These are phyloP conservation scores for Aix galericulata DNA, from an alignment of 2,113 vertebrate genomes.

Conservation along the genomic window DNA sequence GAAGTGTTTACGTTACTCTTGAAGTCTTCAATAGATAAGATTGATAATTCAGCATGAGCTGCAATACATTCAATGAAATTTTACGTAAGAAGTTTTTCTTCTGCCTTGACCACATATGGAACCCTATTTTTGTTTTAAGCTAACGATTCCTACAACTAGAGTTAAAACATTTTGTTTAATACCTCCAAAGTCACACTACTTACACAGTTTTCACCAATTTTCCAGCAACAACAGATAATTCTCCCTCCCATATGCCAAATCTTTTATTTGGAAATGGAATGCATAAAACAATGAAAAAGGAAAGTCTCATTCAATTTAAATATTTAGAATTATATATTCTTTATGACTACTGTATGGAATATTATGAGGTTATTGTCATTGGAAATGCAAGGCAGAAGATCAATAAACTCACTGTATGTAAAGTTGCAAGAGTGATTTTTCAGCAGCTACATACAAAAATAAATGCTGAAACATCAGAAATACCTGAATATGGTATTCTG, in stretches of 20 bases:
- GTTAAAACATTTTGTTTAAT: background rate
- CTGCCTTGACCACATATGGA: background rate
- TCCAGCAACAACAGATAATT: background rate
- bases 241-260: background rate
- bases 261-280: slow-evolving; percentile 63
- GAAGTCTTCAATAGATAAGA: background rate
- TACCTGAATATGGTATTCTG: background rate
- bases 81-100: background rate
- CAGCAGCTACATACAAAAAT: background rate
- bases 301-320: slow-evolving; percentile 15
- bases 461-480: background rate
- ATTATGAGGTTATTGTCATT: background rate
- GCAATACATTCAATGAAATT: background rate
- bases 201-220: background rate
- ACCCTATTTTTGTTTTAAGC: background rate
- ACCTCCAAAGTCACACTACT: background rate
- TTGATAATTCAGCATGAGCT: background rate
- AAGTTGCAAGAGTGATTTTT: slow-evolving; percentile 9
- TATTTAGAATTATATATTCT: background rate
- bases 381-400: slow-evolving; percentile 3
- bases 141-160: background rate
- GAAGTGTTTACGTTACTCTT: background rate
- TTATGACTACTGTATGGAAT: background rate
- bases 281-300: slow-evolving; percentile 29
- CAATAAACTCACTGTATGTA: background rate